Conservation (phyloP, 2,113 vertebrate genomes). For the Dromas ardeola region DNA sequence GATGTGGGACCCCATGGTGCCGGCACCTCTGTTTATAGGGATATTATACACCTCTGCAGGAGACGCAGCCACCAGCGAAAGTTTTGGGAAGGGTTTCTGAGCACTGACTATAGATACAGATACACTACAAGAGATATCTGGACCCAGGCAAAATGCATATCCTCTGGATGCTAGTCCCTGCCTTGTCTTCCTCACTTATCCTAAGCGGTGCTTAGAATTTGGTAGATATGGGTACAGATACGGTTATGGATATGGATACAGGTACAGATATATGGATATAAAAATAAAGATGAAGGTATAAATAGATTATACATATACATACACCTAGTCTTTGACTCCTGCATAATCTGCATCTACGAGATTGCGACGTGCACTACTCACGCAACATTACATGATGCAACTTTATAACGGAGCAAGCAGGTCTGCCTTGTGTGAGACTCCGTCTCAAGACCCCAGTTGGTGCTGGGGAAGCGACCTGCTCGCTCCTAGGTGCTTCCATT, state of each 20-base stretch:
- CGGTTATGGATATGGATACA: too few relatives aligned
- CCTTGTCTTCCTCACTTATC: background rate
- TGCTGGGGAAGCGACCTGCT: background rate
- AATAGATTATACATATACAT: background rate
- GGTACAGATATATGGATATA: background rate
- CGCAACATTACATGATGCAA: rapidly evolving
- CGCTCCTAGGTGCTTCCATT: slow-evolving; percentile 14
- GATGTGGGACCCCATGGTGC: background rate
- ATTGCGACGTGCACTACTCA: background rate
- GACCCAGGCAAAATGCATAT: background rate
- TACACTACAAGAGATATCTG: background rate
- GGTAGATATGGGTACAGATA: background rate
- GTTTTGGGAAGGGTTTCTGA: background rate
- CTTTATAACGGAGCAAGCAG: background rate
- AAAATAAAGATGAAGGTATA: background rate
- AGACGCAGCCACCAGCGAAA: rapidly evolving
- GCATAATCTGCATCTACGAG: background rate
- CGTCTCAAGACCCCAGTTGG: background rate
- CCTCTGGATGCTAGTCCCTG: background rate
- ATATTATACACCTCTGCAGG: background rate
- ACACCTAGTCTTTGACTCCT: background rate
- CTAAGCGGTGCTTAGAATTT: background rate
- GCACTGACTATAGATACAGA: background rate
- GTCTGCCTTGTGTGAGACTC: background rate
- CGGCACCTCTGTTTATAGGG: rapidly evolving